Base-by-base conservation (phyloP, 2,797 vertebrate species). In the Hirundo rustica region DNA sequence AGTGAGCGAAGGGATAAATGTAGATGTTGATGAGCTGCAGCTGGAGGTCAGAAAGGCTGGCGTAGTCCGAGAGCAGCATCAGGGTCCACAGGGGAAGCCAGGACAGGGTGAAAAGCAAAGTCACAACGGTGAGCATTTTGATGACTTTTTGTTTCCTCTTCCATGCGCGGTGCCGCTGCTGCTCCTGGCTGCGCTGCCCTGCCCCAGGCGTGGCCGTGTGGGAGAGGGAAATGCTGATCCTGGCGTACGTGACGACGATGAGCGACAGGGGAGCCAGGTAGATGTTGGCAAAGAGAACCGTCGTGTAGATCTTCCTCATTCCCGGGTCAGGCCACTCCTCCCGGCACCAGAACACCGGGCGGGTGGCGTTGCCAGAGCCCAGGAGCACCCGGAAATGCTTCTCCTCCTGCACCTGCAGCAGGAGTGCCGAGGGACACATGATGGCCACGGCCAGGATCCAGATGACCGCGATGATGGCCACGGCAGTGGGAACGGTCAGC, bases 1-100 rank as follows among this genome's bases (percentile, higher is more conserved):
- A 99, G 96, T 99, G 99, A n/a, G 99, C 99, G 1, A 99, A 98
- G 38, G 99, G 99, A 26, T 99, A 99, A 58, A 99, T 92, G 50
- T 99, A 99, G 74, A 99, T 98, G 95, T 99, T 99, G 96, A 99
- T 98, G 78, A 99, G 86, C 62, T 97, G 97, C 83, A 98, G 93
- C 83, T 99, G 98, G 14, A 92, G 77, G 61, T 98, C 97, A 0
- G 98, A 98, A 38, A 99, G 97, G 82, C 97, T 97, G 57, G 98
- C 98, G 0, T 99, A 99, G 96, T 99, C 99, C 0, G 98, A 99
- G 54, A 99, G 94, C 99, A 99, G 99, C 98, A 99, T 98, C 47
- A 99, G 97, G 2, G 99, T 99, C 99, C 99, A 99, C 78, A 99
- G 93, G 12, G 99, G 99, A 61, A 99, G 97, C 99, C 99, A 99